phyloP scores from a whole-genome alignment of 1,140 invertebrate genomes.

The Papilio dardanus region DNA sequence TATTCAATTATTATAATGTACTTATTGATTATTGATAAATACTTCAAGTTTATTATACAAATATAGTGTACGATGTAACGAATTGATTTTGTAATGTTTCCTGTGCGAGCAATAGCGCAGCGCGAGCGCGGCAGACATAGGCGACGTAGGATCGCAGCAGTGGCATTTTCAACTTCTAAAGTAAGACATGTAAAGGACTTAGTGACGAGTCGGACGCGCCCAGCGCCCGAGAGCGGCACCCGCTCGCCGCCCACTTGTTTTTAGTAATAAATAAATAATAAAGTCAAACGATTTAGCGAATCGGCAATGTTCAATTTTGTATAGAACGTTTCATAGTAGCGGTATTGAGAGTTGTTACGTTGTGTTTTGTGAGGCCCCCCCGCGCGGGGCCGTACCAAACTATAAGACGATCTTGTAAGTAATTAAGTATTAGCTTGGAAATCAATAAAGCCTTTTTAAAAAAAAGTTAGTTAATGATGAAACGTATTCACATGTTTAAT shows the following conservation, averaged over 20 bases:
- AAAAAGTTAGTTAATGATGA: slow-evolving; percentile 78
- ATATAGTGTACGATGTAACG: slow-evolving; percentile 80
- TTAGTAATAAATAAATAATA: slow-evolving; percentile 71
- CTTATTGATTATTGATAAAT: slow-evolving; percentile 83
- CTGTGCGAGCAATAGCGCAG: slow-evolving; percentile 74
- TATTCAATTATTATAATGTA: slow-evolving; percentile 83
- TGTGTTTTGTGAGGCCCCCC: slow-evolving; percentile 64
- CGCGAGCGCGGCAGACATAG: slow-evolving; percentile 61
- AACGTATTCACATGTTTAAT: slow-evolving; percentile 78
- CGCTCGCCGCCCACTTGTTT: slow-evolving; percentile 75
- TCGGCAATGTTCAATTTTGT: slow-evolving; percentile 82
- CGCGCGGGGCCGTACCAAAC: slow-evolving; percentile 53
- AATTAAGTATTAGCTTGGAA: slow-evolving; percentile 82
- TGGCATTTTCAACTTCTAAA: slow-evolving; percentile 79
- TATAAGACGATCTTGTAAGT: slow-evolving; percentile 81
- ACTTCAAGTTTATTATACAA: slow-evolving; percentile 81
- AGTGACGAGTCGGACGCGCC: slow-evolving; percentile 62
- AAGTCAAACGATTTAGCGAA: slow-evolving; percentile 75
- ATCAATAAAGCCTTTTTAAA: slow-evolving; percentile 80
- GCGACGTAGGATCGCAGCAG: slow-evolving; percentile 77
- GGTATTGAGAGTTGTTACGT: slow-evolving; percentile 79
- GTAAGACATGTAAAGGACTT: slow-evolving; percentile 77
- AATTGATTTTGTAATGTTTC: slow-evolving; percentile 80
- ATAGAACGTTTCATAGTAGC: slow-evolving; percentile 81
- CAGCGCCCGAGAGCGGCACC: slow-evolving; percentile 55